Evolutionary conservation across 2,888 invertebrate genomes (phyloP), one percentile per base, ranked within the genome.

Genomic region (Tridacna gigas): DNA sequence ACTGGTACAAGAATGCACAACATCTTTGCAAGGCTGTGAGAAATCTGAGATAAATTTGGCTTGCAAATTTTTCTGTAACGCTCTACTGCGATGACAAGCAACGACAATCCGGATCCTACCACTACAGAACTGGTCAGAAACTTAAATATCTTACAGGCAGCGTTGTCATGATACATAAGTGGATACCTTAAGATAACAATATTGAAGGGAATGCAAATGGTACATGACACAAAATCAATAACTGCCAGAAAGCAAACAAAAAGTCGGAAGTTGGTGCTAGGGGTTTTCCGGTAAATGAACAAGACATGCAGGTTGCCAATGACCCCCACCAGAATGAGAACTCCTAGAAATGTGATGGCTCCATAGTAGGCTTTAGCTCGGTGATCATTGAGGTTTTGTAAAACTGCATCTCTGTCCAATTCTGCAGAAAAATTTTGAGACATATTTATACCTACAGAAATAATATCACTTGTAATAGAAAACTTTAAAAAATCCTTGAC

Each of bases 11-110:
- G 0, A 61, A n/a, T 22, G 61, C 61, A 61, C 22, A 25, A 7
- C 5, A 61, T 22, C n/a, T 61, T 61, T 1, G 61, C 61, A 61
- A 15, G 61, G 7, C n/a, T n/a, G 7, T 15, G 25, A 22, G 61
- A 22, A n/a, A 61, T 15, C 25, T 61, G 61, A 22, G 11, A 11
- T 25, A 11, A 22, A 0, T 15, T 22, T 2, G 61, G 61, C 11
- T n/a, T 61, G 61, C 61, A 61, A n/a, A 61, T 61, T 25, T 61
- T 61, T n/a, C 61, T n/a, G 25, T 61, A 61, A n/a, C 61, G 61
- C 25, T 61, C 22, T 22, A 61, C 25, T 9, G 61, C 61, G n/a
- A 61, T 61, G 0, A n/a, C 61, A 61, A 61, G 61, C 11, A 61
- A 25, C n/a, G n/a, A n/a, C n/a, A 2, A 0, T n/a, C 22, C 61